Evolutionary conservation across 2,888 invertebrate genomes (phyloP), one percentile per base, ranked within the genome.

Genomic region (Leucoptera coffeella): DNA sequence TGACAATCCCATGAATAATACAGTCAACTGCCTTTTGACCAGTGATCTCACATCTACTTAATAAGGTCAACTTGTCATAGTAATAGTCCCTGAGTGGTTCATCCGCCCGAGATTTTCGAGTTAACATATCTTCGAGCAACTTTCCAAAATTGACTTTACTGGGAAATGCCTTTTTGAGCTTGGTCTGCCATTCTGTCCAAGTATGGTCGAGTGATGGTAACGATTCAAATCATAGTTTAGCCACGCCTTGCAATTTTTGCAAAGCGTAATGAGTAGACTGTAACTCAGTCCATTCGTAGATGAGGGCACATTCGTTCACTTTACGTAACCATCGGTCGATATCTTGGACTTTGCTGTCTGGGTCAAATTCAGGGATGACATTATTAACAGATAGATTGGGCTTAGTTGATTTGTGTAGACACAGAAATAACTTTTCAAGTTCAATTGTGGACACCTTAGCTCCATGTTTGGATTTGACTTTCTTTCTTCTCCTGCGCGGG

Each of bases 1-100:
- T 29, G 9, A 9, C 11, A 10, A 32, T 32, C 2, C 32, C n/a
- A n/a, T n/a, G n/a, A n/a, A n/a, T n/a, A n/a, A n/a, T n/a, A n/a
- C n/a, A n/a, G n/a, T n/a, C n/a, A 8, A 29, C 32, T 6, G 29
- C 29, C 12, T 29, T 32, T 21, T 23, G 21, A 3, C 32, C 32
- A 2, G 23, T 26, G 8, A 32, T 23, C 14, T 28, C 22, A 11
- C 30, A 32, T 12, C 22, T 26, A 10, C 17, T 27, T 15, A 27
- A 23, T 8, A 30, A 13, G 4, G 9, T 22, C 12, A 22, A 5
- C 12, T 27, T 27, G n/a, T 27, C 27, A 12, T 27, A 22, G 12
- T 13, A 27, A 14, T 26, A 26, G 5, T 14, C 14, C n/a, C 22
- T 4, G 21, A 26, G 12, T n/a, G n/a, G 11, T 9, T 20, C 11